These are phyloP conservation scores for Siphamia tubifer DNA, from an alignment of 2,113 vertebrate genomes.

Conservation along the genomic window DNA sequence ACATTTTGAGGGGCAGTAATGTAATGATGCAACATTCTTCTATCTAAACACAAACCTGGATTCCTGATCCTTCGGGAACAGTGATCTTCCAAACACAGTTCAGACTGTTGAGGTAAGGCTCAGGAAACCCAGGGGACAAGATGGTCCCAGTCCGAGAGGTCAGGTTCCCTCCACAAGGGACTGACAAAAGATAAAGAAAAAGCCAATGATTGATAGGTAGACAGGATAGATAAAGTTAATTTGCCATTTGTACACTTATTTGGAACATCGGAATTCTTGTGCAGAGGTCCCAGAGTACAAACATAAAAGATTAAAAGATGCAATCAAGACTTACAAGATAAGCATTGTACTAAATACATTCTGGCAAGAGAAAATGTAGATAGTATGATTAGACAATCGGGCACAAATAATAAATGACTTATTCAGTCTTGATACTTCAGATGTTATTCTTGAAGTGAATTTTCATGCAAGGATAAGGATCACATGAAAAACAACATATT, in stretches of 20 bases:
- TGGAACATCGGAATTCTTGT: no score
- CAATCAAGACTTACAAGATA: no score
- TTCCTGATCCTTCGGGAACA: slow-evolving; percentile 94
- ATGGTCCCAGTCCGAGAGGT: slow-evolving; percentile 94
- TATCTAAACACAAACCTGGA: slow-evolving; percentile 88
- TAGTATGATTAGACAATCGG: background rate
- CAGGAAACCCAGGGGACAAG: slow-evolving; percentile 94
- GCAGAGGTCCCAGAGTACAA: no score
- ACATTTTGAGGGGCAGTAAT: no score
- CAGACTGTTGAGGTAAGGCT: slow-evolving; percentile 97
- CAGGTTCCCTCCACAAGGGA: slow-evolving; percentile 95
- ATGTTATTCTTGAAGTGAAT: background rate
- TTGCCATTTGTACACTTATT: no score
- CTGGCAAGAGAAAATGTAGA: background rate
- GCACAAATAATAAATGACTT: no score
- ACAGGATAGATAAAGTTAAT: no score
- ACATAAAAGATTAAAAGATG: no score
- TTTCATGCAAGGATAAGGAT: no score
- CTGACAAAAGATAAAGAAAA: slow-evolving; percentile 69
- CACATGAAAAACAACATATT: no score
- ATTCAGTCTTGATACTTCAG: background rate
- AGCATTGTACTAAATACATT: background rate
- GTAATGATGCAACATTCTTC: no score
- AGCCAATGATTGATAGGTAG: no score
- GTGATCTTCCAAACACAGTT: slow-evolving; percentile 98